Base-by-base conservation (phyloP, 2,113 vertebrate genomes). In the Chionodraco myersi region DNA sequence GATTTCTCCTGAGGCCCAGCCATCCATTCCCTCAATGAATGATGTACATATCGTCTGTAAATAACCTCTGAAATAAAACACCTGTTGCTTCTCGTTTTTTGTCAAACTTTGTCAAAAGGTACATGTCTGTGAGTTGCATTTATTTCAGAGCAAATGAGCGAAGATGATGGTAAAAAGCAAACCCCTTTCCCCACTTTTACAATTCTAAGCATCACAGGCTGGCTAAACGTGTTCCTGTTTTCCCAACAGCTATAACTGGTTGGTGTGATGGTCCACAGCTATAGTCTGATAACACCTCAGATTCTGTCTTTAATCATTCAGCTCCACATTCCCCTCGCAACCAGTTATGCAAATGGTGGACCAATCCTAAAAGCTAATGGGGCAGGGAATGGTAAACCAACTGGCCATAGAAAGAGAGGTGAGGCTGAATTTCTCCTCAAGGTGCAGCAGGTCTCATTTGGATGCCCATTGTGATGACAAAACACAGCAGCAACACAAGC, bases 301-400 rank as follows among this genome's bases (percentile, higher is more conserved):
- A 75, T 73, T 80, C 58, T 66, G 68, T 67, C 85, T 85, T 86
- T 81, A 81, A 91, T 89, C 84, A 84, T 82, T 73, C 81, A 44
- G 67, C 53, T 70, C 69, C 65, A 72, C 79, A 71, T 75, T 80
- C 65, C 83, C 34, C 67, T 68, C 66, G 86, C 71, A 72, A 72
- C 49, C 73, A 62, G 80, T 88, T 84, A 86, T 85, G 89, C 86
- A 91, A 92, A 89, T 89, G 79, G 26, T 34, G 75, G 80, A 63
- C 79, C 79, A 74, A 78, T 88, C 85, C 66, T 89, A 86, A 90
- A 90, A 92, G 75, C 81, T 88, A 88, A 91, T 89, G 86, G 87
- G 62, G 79, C 81, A 67, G 36, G 67, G 83, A 77, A 88, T 76
- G 75, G 69, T 88, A 87, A 89, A 85, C 72, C 83, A 84, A 87